phyloP scores from a whole-genome alignment of 2,888 invertebrate species.

The Abrostola triplasia region DNA sequence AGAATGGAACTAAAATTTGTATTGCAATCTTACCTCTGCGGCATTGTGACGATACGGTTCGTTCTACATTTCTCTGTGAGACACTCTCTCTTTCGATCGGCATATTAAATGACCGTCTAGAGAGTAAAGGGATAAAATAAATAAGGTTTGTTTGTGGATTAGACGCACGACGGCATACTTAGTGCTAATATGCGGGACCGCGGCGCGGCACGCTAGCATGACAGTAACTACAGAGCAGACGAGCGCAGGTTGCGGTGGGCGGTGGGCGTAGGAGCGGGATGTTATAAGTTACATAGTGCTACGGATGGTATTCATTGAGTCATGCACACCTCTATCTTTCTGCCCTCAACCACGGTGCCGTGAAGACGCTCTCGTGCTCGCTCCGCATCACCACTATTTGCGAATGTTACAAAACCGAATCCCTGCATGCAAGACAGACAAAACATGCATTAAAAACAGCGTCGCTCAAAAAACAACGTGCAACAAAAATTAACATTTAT shows the following conservation, averaged over 20 bases:
- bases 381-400: slow-evolving; percentile 99
- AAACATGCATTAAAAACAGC: slow-evolving; percentile 97
- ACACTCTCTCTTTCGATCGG: slow-evolving; percentile 88
- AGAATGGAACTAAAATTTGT: slow-evolving; percentile 77
- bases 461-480: slow-evolving; percentile 93
- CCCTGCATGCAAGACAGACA: slow-evolving; percentile 99
- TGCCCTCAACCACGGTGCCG: slow-evolving; percentile 99
- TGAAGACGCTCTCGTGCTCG: slow-evolving; percentile 99
- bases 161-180: slow-evolving; percentile 80
- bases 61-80: slow-evolving; percentile 89
- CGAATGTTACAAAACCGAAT: slow-evolving; percentile 99
- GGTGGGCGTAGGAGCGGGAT: slow-evolving; percentile 89
- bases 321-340: slow-evolving; percentile 99
- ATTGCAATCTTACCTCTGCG: slow-evolving; percentile 86
- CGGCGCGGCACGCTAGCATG: slow-evolving; percentile 80
- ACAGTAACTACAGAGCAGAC: slow-evolving; percentile 88
- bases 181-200: slow-evolving; percentile 78
- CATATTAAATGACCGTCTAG: slow-evolving; percentile 91
- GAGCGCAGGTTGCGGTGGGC: slow-evolving; percentile 87
- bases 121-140: slow-evolving; percentile 90
- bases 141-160: slow-evolving; percentile 88
- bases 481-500: slow-evolving; percentile 92
- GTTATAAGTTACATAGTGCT: slow-evolving; percentile 90
- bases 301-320: slow-evolving; percentile 90
- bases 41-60: slow-evolving; percentile 86